Conservation (phyloP, 2,888 invertebrate species). For the Lapara coniferarum region DNA sequence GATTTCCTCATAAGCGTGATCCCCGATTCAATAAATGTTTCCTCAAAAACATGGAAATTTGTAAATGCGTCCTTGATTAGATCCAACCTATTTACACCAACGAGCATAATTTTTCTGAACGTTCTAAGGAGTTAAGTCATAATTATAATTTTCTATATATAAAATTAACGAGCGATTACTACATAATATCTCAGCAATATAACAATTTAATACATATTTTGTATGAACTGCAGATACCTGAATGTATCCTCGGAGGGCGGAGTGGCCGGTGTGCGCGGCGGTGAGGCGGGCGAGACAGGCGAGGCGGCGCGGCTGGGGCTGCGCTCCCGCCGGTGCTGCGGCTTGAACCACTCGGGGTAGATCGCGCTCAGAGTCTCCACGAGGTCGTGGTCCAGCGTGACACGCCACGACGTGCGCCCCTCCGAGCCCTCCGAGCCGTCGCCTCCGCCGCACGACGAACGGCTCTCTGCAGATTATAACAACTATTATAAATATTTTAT, state of each 20-base stretch:
- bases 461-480: conserved; percentile 86
- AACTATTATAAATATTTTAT: conserved; percentile 25
- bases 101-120: not conserved
- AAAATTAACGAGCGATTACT: too few species aligned
- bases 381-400: conserved; percentile 96
- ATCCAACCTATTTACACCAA: not conserved
- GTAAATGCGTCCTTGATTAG: too few species aligned
- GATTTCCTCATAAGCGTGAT: too few species aligned
- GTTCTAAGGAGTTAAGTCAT: not conserved
- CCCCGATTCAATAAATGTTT: too few species aligned
- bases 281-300: conserved; percentile 65
- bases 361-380: conserved; percentile 95
- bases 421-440: conserved; percentile 89
- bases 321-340: conserved; percentile 73
- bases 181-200: too few species aligned
- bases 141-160: too few species aligned
- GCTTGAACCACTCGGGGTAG: conserved; percentile 96
- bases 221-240: conserved; percentile 50
- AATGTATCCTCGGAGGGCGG: conserved; percentile 73
- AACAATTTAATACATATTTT: too few species aligned
- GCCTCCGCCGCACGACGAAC: conserved; percentile 88
- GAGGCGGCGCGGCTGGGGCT: conserved; percentile 70
- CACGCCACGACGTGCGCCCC: conserved; percentile 92
- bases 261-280: conserved; percentile 62
- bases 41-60: too few species aligned